A percentile compares a stretch with the other conserved stretches of the same genome.
Evolutionary conservation across 2,888 invertebrate species (phyloP).

Genomic region (Eupithecia subumbrata): DNA sequence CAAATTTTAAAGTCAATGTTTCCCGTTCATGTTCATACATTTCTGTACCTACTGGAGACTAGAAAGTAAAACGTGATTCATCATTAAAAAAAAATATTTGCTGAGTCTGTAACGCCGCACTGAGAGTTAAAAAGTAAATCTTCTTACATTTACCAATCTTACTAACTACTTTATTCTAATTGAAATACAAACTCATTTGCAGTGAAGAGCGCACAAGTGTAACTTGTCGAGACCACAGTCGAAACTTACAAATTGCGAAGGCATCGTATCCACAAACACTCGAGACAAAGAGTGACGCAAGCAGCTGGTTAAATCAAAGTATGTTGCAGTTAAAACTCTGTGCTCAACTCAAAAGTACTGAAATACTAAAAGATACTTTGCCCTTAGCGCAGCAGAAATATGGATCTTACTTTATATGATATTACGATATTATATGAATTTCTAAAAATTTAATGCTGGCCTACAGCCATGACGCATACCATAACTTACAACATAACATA

Average conservation of each 20-base stretch:
- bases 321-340: neutral
- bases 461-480: neutral
- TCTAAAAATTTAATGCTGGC: no score
- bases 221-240: slow-evolving; percentile 37
- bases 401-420: no score
- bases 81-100: neutral
- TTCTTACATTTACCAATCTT: slow-evolving; percentile 5
- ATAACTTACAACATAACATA: neutral
- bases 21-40: neutral
- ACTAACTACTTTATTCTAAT: neutral
- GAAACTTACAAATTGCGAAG: slow-evolving; percentile 41
- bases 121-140: neutral
- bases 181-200: slow-evolving; percentile 29
- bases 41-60: no score
- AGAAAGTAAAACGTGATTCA: no score
- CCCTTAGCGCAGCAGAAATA: neutral
- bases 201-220: slow-evolving; percentile 30
- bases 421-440: no score
- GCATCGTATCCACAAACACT: slow-evolving; percentile 36
- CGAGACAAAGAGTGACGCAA: slow-evolving; percentile 4
- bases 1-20: no score
- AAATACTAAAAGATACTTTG: neutral
- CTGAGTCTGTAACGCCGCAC: neutral
- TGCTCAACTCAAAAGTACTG: neutral
- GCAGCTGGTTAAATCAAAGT: slow-evolving; percentile 6